A percentile compares a stretch with the other conserved stretches of the same genome.
phyloP scores from a whole-genome alignment of 2,888 invertebrate species.

The Tipula confusa region DNA sequence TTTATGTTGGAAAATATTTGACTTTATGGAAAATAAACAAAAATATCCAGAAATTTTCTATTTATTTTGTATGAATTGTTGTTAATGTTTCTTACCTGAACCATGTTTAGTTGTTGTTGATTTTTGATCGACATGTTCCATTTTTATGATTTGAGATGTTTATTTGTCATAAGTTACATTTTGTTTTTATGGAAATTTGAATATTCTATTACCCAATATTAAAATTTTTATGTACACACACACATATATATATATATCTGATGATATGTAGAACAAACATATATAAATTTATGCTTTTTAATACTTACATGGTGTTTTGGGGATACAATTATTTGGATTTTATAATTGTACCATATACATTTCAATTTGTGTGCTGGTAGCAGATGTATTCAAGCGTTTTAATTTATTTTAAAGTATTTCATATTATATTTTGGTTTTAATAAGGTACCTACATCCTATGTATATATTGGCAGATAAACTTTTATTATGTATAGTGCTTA shows the following conservation, averaged over 20 bases:
- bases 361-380: background rate
- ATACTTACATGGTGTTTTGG: background rate
- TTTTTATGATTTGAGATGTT: slow-evolving; percentile 25
- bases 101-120: background rate
- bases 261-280: background rate
- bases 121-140: slow-evolving; percentile 20
- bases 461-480: background rate
- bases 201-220: slow-evolving; percentile 9
- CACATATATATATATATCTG: too few relatives aligned
- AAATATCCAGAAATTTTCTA: background rate
- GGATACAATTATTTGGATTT: slow-evolving; percentile 12
- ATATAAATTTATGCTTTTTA: background rate
- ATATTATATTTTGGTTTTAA: background rate
- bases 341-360: background rate
- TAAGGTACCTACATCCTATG: background rate
- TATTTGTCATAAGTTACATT: slow-evolving; percentile 12
- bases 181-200: slow-evolving; percentile 1
- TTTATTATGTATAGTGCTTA: background rate
- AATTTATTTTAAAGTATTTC: background rate
- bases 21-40: background rate
- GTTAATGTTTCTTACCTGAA: background rate
- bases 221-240: background rate
- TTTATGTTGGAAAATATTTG: background rate
- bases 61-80: background rate
- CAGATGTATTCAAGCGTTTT: background rate